Percentiles rank a stretch among this genome's conserved stretches.
These are phyloP conservation scores for Drosophila anomalipes DNA, from an alignment of 2,888 invertebrate genomes.

Conservation along the genomic window DNA sequence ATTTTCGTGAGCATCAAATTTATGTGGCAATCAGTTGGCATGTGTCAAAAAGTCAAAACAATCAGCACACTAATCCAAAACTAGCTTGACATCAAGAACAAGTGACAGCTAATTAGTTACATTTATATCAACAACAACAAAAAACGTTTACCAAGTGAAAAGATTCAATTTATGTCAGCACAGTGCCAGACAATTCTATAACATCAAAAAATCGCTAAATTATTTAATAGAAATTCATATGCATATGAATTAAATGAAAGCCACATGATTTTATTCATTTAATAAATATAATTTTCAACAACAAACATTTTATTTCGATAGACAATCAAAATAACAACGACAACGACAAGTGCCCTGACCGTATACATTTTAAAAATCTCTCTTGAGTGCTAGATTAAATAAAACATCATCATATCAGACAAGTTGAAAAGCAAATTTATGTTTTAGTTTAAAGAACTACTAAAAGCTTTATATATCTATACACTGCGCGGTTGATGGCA, in stretches of 20 bases:
- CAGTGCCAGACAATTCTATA: neutral
- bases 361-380: neutral
- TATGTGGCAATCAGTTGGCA: neutral
- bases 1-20: neutral
- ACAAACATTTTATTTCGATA: slow-evolving; percentile 1
- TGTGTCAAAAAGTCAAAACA: neutral
- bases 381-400: slow-evolving; percentile 22
- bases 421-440: slow-evolving; percentile 21
- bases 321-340: slow-evolving; percentile 1
- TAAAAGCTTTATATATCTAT: slow-evolving; percentile 8
- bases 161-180: neutral
- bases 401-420: slow-evolving; percentile 18
- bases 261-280: neutral
- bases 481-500: slow-evolving; percentile 36
- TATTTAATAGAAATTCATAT: neutral
- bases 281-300: neutral
- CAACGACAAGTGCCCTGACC: neutral
- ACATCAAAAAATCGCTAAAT: no score
- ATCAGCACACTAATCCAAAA: neutral
- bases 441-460: slow-evolving; percentile 39
- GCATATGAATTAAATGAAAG: neutral
- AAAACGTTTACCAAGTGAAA: neutral
- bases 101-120: neutral
- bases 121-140: neutral
- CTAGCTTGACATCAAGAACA: neutral